Conservation (phyloP, 1,140 invertebrate genomes). For the Diuraphis noxia region DNA sequence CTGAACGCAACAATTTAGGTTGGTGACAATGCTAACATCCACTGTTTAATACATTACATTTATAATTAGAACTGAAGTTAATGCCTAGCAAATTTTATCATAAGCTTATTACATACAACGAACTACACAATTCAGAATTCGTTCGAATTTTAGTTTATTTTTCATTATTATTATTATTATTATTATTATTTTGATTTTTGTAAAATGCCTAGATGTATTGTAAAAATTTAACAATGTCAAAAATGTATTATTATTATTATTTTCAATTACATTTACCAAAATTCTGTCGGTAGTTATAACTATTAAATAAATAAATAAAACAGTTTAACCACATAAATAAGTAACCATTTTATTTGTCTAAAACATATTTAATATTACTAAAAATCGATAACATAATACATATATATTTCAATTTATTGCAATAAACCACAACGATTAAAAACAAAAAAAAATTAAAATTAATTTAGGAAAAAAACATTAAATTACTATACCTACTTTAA, state of each 20-base stretch:
- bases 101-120: neutral
- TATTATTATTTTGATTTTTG: no score
- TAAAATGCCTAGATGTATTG: neutral
- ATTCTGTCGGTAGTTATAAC: neutral
- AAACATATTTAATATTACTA: neutral
- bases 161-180: no score
- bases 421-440: neutral
- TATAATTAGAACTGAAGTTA: neutral
- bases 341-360: conserved; percentile 19
- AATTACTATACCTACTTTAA: neutral
- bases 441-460: neutral
- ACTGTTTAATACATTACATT: no score
- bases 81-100: neutral
- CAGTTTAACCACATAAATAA: neutral
- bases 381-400: conserved; percentile 15
- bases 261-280: neutral
- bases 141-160: neutral
- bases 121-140: no score
- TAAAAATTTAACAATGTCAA: neutral
- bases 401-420: conserved; percentile 1
- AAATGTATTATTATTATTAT: neutral
- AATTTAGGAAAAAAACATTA: conserved; percentile 17
- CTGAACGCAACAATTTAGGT: neutral
- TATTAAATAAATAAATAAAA: neutral
- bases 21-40: neutral